phyloP scores from a whole-genome alignment of 2,113 vertebrate genomes.

The Corynorhinus townsendii region DNA sequence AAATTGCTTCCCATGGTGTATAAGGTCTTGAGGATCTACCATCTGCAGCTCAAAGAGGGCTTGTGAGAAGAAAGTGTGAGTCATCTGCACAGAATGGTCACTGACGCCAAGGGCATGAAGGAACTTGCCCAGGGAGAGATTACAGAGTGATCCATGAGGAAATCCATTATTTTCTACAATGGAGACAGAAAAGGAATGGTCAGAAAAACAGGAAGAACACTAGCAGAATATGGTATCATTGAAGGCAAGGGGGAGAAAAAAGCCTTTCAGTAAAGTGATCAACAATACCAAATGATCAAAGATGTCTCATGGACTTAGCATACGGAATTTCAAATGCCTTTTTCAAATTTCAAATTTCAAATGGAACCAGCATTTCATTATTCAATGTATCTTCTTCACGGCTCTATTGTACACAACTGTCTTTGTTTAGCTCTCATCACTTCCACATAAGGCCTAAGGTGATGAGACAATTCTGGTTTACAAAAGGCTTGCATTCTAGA shows the following conservation, averaged over 20 bases:
- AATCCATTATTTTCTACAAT: slow-evolving; percentile 33
- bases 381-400: not conserved
- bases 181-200: not conserved
- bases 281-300: not conserved
- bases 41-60: not conserved
- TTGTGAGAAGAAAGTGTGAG: not conserved
- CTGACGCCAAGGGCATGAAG: not conserved
- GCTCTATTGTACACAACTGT: not conserved
- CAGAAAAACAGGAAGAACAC: slow-evolving; percentile 11
- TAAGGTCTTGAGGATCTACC: not conserved
- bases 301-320: not conserved
- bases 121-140: not conserved
- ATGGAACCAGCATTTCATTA: not conserved
- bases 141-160: not conserved
- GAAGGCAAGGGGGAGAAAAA: not conserved
- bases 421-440: not conserved
- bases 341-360: not conserved
- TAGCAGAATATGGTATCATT: not conserved
- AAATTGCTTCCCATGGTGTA: not conserved
- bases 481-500: not conserved
- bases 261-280: not conserved
- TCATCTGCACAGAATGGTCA: not conserved
- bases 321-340: not conserved
- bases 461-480: not conserved
- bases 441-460: not conserved